Evolutionary conservation across 2,113 vertebrate genomes (phyloP), one percentile per base, ranked within the genome.

Genomic region (Phaethornis superciliosus): DNA sequence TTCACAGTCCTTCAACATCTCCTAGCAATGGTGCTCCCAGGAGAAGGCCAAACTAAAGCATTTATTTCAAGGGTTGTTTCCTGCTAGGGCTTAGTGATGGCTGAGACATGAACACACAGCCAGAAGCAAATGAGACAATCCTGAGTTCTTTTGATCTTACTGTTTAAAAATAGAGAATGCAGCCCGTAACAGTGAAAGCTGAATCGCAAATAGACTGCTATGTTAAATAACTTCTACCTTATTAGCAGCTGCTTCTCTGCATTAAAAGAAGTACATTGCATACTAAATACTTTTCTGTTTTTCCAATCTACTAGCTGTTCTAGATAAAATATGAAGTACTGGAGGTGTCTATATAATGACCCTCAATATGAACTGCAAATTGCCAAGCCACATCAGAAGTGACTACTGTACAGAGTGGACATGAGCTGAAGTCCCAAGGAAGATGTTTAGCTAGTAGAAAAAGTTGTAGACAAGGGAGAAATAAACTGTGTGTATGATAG

Each of bases 101-200:
- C 16, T 90, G 75, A 94, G 72, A 85, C 27, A 14, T 19, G 71
- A 91, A 84, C 40, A 40, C 62, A 20, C 35, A 86, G 54, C 40
- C 69, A 93, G 79, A 24, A 81, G 69, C 64, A 82, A 92, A 68
- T 55, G 64, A 93, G 56, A 70, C 33, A 59, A 56, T 37, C 47
- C 47, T 63, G 59, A 64, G 33, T 77, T 89, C 85, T 80, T 95
- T 88, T 95, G 64, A 83, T 93, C 75, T 88, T 60, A 37, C 79
- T 75, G 17, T 60, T 95, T 93, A 93, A 95, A 97, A 96, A 96
- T 94, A 95, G 79, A 67, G 55, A 67, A 74, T 5, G 7, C 58
- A 70, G 76, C 27, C 68, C 78, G 35, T 78, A 93, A 80, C 56
- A 47, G 49, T 85, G 56, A 83, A 93, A 89, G 68, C 52, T 81